Evolutionary conservation across 1,140 invertebrate genomes (phyloP), one percentile per base, ranked within the genome.

Genomic region (Ostrea edulis): DNA sequence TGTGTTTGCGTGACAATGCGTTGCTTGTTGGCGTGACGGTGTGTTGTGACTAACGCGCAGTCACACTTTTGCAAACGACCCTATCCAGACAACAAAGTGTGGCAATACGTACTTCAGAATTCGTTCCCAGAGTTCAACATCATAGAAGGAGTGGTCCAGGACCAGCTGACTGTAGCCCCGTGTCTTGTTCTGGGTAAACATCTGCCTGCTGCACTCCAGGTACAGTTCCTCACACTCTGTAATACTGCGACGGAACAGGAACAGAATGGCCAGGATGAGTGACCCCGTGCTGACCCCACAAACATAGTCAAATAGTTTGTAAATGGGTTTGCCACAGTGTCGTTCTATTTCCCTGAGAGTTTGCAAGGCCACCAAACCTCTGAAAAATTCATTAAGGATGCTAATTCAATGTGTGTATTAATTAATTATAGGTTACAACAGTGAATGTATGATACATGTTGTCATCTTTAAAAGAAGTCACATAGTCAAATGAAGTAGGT

Each of bases 71-170:
- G n/a, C n/a, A n/a, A n/a, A n/a, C n/a, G n/a, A n/a, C n/a, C n/a
- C n/a, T n/a, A n/a, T n/a, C n/a, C n/a, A n/a, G n/a, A n/a, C n/a
- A n/a, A n/a, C n/a, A n/a, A n/a, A n/a, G n/a, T n/a, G n/a, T n/a
- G 35, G 71, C 25, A 82, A 17, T 25, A 90, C 92, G 93, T 90
- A 95, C 94, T 97, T 96, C 2, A 99, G 94, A 91, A 99, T 96
- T 91, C 97, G 95, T 93, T 98, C 97, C 97, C 97, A 99, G 2
- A 97, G 95, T 0, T 96, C 96, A 0, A 98, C 98, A 93, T 99
- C 97, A 95, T 99, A 99, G 95, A 98, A 99, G 0, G 97, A 97
- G 94, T 98, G 97, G 88, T 96, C 97, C 96, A 97, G 97, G 8
- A 99, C 96, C 35, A 99, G 95, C 89, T 96, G 97, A 77, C 97